Evolutionary conservation across 2,797 vertebrate genomes (phyloP), one percentile per base, ranked within the genome.

Genomic region (Percopsis omiscomaycus): DNA sequence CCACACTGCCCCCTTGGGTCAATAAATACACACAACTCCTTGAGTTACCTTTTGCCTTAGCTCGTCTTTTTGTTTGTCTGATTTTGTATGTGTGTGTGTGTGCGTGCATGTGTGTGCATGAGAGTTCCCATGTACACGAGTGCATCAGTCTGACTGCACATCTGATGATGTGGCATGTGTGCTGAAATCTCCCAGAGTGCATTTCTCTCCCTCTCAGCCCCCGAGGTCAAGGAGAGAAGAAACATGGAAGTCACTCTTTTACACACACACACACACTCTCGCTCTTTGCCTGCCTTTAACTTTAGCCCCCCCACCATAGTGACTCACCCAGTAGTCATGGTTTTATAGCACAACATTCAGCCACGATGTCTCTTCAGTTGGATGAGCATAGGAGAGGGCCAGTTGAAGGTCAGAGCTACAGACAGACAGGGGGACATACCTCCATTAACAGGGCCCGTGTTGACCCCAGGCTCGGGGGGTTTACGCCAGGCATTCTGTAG

Each of bases 371-470:
- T 44, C 61, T 56, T 49, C 67, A 79, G 22, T 81, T 82, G 75
- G 59, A 42, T 4, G 5, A 58, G 70, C 78, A 59, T 56, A 80
- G 65, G 56, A 77, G 58, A 74, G 75, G 81, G 75, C 30, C 48
- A 78, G 86, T 82, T 92, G 84, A 93, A 92, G 91, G 86, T 90
- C 84, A 78, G 66, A 76, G 59, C 64, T 10, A 74, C 66, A 86
- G 73, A 79, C 77, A 61, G 59, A 60, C 55, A 69, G 52, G 66
- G 61, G 78, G 64, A 68, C 76, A 64, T 81, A 77, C 82, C 88
- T 92, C 92, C 61, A 79, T 93, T 93, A 93, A 88, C 88, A 89
- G 85, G 69, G 79, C 78, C 84, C 88, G 80, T 91, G 85, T 93
- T 93, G 92, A 89, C 89, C 81, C 78, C 78, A 66, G 71, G 74